Base-by-base conservation (phyloP, 2,888 invertebrate species). In the Trichopria drosophilae region DNA sequence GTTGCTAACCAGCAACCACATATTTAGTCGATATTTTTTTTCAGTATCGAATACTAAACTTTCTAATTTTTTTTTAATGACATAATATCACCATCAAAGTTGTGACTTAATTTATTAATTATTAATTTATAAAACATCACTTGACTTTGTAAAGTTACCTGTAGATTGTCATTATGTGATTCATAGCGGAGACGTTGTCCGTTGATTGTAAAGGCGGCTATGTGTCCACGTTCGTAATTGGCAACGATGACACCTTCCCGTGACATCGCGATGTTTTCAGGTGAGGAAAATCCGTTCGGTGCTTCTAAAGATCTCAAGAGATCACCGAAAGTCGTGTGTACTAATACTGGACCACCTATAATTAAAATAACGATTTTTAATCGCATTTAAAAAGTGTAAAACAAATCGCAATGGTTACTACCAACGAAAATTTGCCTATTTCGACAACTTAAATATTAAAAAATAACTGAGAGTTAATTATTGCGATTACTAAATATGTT, bases 311-410 rank as follows among this genome's bases (percentile, higher is more conserved):
- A 90, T 62, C 97, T 84, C 61, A 99, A 80, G 37, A 98, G 80
- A 77, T 99, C 99, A 35, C 99, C 99, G 76, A 93, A 93, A 13
- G 97, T 95, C 51, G 99, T 98, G 79, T 99, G 99, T 51, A 99
- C 92, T 58, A 99, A 82, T 31, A 98, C 94, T 0, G 96, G 95
- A 1, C 98, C 98, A 79, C 88, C 97, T 75, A 35, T 4, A 28
- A 51, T 6, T n/a, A 20, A 5, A 26, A 36, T 16, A 46, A 37
- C 32, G 9, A 15, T 16, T 18, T n/a, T 36, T 6, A 12, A 9
- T 10, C 31, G 15, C 9, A n/a, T n/a, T 20, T 36, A 29, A 10
- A 34, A 9, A 12, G 3, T 44, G 9, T 3, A 20, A 32, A 37
- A 26, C 13, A 26, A 10, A 4, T 3, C n/a, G n/a, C n/a, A n/a